phyloP scores from a whole-genome alignment of 2,797 vertebrate genomes.

The Gallinago solitaria region DNA sequence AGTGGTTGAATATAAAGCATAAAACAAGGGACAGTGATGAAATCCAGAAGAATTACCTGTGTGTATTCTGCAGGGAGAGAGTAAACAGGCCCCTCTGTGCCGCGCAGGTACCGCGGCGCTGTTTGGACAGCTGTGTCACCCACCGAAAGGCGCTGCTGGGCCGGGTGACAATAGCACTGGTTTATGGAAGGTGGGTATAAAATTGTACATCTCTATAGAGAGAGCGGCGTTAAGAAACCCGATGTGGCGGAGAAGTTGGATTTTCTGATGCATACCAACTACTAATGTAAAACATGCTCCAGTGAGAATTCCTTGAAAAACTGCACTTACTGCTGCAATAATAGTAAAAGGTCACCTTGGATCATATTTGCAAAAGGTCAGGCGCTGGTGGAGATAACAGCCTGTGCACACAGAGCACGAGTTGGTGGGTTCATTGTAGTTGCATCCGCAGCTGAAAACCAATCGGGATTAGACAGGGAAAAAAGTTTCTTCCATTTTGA shows the following conservation, averaged over 20 bases:
- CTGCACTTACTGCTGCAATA: constrained; percentile 55
- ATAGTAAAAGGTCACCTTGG: constrained; percentile 59
- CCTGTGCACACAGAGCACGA: neutral
- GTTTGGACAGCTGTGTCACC: constrained; percentile 95
- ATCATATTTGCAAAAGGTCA: constrained; percentile 66
- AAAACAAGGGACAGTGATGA: constrained; percentile 78
- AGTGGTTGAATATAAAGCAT: constrained; percentile 38
- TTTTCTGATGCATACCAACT: constrained; percentile 20
- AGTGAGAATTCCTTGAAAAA: constrained; percentile 50
- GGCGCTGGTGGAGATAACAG: constrained; percentile 28
- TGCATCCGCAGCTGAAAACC: neutral
- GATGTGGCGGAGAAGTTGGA: neutral
- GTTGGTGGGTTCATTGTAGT: neutral
- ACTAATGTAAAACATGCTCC: constrained; percentile 2
- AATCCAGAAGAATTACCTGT: constrained; percentile 80
- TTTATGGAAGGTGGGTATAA: constrained; percentile 63
- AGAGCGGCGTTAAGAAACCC: neutral
- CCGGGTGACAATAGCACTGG: constrained; percentile 39
- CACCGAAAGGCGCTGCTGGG: constrained; percentile 80
- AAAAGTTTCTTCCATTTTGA: neutral
- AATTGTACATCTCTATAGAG: constrained; percentile 38
- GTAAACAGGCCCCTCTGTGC: constrained; percentile 85
- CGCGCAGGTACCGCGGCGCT: constrained; percentile 83
- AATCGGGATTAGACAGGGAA: neutral
- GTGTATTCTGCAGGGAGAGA: constrained; percentile 82